A percentile compares a stretch with the other conserved stretches of the same genome.
Conservation (phyloP, 2,113 vertebrate genomes). For the Scatophagus argus region DNA sequence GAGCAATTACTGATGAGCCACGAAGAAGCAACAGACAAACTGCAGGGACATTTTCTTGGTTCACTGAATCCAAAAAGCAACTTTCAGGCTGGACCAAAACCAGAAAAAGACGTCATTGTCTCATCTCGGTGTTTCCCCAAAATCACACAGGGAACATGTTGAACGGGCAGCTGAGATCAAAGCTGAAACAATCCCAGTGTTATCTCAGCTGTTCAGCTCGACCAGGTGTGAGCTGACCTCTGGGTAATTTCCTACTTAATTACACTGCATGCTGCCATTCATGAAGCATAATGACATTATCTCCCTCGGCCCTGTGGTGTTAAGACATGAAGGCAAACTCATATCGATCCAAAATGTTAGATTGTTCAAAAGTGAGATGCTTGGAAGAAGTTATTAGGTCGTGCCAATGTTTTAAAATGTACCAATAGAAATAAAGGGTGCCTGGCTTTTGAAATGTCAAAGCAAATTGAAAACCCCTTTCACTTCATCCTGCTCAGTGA, state of each 20-base stretch:
- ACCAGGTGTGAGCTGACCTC: conserved; percentile 72
- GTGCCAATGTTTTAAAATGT: conserved; percentile 23
- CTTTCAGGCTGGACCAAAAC: conserved; percentile 6
- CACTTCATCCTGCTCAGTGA: conserved; percentile 73
- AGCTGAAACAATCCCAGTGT: conserved; percentile 56
- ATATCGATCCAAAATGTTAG: conserved; percentile 36
- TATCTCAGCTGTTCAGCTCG: conserved; percentile 56
- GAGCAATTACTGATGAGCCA: conserved; percentile 12
- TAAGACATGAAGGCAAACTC: conserved; percentile 38
- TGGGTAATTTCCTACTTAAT: conserved; percentile 71
- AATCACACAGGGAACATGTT: conserved; percentile 31
- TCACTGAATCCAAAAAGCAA: conserved; percentile 37
- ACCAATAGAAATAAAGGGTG: conserved; percentile 21
- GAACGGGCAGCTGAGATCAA: conserved; percentile 49
- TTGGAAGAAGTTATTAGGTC: conserved; percentile 14
- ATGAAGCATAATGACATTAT: conserved; percentile 51
- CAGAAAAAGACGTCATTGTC: not conserved
- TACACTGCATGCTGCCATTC: conserved; percentile 52
- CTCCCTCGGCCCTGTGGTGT: conserved; percentile 32
- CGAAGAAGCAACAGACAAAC: conserved; percentile 29
- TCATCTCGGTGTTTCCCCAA: not conserved
- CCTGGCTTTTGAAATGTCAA: conserved; percentile 77
- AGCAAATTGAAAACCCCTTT: conserved; percentile 72
- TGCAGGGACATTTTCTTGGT: conserved; percentile 24
- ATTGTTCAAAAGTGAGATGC: not conserved